Base-by-base conservation (phyloP, 2,888 invertebrate species). In the Laspeyria flexula region DNA sequence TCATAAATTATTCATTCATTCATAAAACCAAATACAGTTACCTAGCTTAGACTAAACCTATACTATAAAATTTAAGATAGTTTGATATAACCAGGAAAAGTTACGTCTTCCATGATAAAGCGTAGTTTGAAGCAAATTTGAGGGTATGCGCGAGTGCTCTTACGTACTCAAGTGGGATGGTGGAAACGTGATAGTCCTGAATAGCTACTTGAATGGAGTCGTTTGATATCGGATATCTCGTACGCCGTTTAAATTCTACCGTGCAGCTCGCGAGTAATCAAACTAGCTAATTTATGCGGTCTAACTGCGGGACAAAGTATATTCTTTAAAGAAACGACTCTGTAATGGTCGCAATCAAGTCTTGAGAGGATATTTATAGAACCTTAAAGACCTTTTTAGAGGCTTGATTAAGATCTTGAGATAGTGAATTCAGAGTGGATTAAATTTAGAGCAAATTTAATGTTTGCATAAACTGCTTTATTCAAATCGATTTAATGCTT, bases 161-260 rank as follows among this genome's bases (percentile, higher is more conserved):
- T 70, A 58, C 60, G 54, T 38, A 70, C 66, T 68, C 64, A 74
- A 83, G 83, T 84, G 82, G 81, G 75, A 74, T 73, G 78, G 65
- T 75, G 74, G 86, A 82, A 87, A 88, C 74, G 60, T 72, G 86
- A 90, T 88, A 86, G 83, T 78, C 81, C 84, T 83, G 84, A 78
- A 80, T 79, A 73, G 72, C 69, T 72, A 73, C 71, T 66, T 55
- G 66, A 77, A 78, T 72, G 74, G 65, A 71, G 60, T 71, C 70
- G 78, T 83, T 83, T 85, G 83, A 85, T 77, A 84, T 80, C 29
- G 50, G 81, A 84, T 81, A 80, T 68, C 57, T 69, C 52, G 49
- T 64, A 49, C 57, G 50, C 43, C 47, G 45, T 69, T 67, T 71
- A 67, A 71, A 62, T 68, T 77, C 69, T 64, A 74, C 69, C 47